Evolutionary conservation across 1,140 invertebrate genomes (phyloP).

Genomic region (Aphis gossypii): DNA sequence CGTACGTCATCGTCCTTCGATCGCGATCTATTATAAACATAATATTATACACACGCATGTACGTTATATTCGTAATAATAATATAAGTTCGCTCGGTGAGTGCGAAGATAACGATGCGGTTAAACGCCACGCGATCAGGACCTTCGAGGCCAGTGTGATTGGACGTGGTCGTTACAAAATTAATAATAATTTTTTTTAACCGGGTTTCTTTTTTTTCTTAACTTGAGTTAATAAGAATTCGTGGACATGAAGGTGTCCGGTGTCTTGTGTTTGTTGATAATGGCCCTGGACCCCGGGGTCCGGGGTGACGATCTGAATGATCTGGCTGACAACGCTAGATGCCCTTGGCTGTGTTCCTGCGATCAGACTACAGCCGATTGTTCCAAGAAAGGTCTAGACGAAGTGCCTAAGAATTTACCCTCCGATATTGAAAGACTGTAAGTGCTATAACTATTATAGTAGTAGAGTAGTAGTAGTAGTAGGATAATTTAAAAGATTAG

Average conservation of each 20-base stretch:
- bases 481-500: not conserved
- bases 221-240: not conserved
- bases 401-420: conserved; percentile 89
- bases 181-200: not conserved
- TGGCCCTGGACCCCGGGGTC: conserved; percentile 63
- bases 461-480: too few species aligned
- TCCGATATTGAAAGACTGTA: conserved; percentile 85
- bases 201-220: not conserved
- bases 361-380: conserved; percentile 90
- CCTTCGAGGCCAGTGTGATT: conserved; percentile 48
- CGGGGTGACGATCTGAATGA: conserved; percentile 69
- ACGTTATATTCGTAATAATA: not conserved
- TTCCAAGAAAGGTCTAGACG: conserved; percentile 78
- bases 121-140: conserved; percentile 22
- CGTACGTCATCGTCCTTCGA: not conserved
- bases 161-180: not conserved
- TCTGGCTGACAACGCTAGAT: conserved; percentile 73
- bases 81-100: not conserved
- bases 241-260: conserved; percentile 31
- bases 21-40: not conserved
- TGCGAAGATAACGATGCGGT: conserved; percentile 44
- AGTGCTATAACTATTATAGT: not conserved
- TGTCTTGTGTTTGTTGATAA: conserved; percentile 52
- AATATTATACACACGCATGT: not conserved
- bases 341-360: conserved; percentile 84